Conservation (phyloP, 2,113 vertebrate genomes). For the Alaudala cheleensis region DNA sequence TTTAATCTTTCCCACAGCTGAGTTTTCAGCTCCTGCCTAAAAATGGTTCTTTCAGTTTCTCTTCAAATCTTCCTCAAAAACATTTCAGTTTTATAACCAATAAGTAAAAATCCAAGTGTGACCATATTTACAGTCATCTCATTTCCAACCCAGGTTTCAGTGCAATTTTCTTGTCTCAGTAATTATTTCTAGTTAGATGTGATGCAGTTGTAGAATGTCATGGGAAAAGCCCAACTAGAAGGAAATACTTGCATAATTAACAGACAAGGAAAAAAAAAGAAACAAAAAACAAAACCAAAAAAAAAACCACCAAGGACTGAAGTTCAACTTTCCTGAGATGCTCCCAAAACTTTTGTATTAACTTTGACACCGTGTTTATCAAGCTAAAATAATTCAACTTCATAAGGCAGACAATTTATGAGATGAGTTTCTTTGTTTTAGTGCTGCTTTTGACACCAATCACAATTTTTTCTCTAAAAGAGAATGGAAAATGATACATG, state of each 20-base stretch:
- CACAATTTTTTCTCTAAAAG: not conserved
- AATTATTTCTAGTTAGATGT: conserved; percentile 16
- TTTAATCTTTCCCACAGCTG: not conserved
- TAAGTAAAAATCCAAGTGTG: not conserved
- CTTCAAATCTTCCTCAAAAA: not conserved
- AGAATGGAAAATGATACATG: not conserved
- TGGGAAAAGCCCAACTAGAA: not conserved
- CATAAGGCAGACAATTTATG: not conserved
- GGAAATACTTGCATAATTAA: not conserved
- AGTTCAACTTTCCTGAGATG: not conserved
- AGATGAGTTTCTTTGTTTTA: not conserved
- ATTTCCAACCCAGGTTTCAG: not conserved
- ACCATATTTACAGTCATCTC: conserved; percentile 7
- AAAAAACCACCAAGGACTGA: not conserved
- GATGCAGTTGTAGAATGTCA: conserved; percentile 1
- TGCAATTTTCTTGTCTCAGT: conserved; percentile 14
- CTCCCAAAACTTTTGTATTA: not conserved
- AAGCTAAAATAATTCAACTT: not conserved
- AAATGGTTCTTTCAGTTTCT: not conserved
- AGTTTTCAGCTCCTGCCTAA: not conserved
- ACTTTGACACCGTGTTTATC: not conserved
- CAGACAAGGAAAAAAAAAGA: not conserved
- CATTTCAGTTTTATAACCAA: not conserved
- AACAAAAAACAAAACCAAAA: no score
- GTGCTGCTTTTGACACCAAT: not conserved